Conservation (phyloP, 2,888 invertebrate genomes). For the Cheilosia scutellata region DNA sequence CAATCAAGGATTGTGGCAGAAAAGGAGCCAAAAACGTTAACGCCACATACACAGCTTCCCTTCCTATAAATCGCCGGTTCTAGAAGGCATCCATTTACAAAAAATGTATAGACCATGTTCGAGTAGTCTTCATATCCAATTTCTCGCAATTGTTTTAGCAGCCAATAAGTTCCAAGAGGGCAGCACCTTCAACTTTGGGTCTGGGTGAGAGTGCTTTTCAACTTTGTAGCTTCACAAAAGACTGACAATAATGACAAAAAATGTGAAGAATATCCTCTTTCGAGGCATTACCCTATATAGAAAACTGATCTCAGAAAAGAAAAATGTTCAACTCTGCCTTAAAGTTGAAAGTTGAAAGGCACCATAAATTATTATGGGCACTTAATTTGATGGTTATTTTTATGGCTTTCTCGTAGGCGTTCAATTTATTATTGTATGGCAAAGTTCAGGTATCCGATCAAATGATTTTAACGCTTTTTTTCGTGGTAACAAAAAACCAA, state of each 20-base stretch:
- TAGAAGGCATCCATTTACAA: too few species aligned
- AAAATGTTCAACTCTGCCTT: neutral
- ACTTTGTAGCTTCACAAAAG: neutral
- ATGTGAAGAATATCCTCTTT: too few species aligned
- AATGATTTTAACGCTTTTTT: neutral
- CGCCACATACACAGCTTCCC: too few species aligned
- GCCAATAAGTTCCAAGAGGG: too few species aligned
- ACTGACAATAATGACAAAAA: neutral
- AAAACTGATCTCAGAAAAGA: neutral
- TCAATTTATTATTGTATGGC: neutral
- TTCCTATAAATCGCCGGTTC: too few species aligned
- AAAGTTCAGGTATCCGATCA: conserved; percentile 20
- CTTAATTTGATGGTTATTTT: conserved; percentile 7
- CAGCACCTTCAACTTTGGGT: too few species aligned
- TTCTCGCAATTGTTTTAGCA: too few species aligned
- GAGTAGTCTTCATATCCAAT: too few species aligned
- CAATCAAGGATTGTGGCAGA: too few species aligned
- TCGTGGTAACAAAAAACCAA: neutral
- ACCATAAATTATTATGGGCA: conserved; percentile 21
- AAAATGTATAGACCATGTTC: too few species aligned
- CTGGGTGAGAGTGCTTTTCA: too few species aligned
- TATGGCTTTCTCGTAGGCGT: conserved; percentile 27
- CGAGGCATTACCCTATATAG: neutral
- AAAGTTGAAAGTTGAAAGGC: conserved; percentile 26
- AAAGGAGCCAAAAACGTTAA: too few species aligned